Conservation (phyloP, 1,140 invertebrate genomes). For the Zaprionus vittiger region DNA sequence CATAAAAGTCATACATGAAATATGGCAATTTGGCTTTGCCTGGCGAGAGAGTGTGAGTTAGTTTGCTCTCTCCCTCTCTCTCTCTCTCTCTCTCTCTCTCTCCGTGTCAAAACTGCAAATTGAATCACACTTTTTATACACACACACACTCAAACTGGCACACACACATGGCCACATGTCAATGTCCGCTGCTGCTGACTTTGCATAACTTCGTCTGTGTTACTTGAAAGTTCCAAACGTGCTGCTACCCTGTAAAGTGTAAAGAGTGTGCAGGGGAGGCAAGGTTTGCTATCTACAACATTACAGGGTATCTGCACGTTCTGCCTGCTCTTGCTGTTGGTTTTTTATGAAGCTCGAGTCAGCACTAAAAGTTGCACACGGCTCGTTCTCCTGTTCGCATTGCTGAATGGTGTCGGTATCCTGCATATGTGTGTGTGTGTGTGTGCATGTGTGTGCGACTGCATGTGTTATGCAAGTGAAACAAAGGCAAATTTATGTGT, state of each 20-base stretch:
- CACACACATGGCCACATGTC: slow-evolving; percentile 58
- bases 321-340: not conserved
- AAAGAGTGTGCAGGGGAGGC: not conserved
- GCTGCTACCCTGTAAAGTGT: slow-evolving; percentile 39
- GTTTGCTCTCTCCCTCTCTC: not conserved
- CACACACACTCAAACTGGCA: slow-evolving; percentile 23
- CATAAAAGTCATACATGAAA: slow-evolving; percentile 80
- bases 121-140: slow-evolving; percentile 62
- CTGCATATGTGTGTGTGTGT: slow-evolving; percentile 26
- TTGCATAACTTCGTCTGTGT: slow-evolving; percentile 74
- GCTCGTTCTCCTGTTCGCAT: slow-evolving; percentile 10
- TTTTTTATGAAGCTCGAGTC: slow-evolving; percentile 47
- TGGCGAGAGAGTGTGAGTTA: slow-evolving; percentile 10
- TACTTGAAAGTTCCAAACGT: slow-evolving; percentile 62
- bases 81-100: slow-evolving; percentile 26
- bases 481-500: slow-evolving; percentile 79
- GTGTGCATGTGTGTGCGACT: slow-evolving; percentile 55
- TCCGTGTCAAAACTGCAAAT: slow-evolving; percentile 74
- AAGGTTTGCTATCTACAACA: not conserved
- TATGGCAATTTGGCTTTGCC: slow-evolving; percentile 75
- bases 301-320: not conserved
- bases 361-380: slow-evolving; percentile 71
- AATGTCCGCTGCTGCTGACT: slow-evolving; percentile 80
- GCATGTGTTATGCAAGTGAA: slow-evolving; percentile 80
- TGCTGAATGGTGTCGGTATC: slow-evolving; percentile 41